These are phyloP conservation scores for Clostera curtula DNA, from an alignment of 2,888 invertebrate species.

Conservation along the genomic window DNA sequence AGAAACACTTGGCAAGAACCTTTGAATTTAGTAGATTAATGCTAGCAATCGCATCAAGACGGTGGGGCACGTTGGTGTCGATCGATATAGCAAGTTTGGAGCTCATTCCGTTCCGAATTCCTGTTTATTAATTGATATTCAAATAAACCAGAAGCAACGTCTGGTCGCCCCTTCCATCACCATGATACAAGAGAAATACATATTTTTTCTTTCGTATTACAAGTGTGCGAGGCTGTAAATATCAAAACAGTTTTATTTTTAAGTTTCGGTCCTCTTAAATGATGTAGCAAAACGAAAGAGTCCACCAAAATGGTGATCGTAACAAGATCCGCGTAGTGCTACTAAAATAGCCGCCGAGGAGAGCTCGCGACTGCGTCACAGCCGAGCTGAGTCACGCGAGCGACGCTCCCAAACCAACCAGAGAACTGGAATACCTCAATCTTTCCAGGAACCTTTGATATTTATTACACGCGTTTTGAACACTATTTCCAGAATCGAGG, in stretches of 20 bases:
- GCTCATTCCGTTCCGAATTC: too few species aligned
- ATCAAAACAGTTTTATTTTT: conserved; percentile 7
- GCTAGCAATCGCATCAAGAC: too few species aligned
- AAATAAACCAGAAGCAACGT: too few species aligned
- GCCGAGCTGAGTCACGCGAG: conserved; percentile 28
- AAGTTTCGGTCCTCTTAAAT: conserved; percentile 7
- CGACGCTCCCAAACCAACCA: conserved; percentile 18
- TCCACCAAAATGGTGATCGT: conserved; percentile 54
- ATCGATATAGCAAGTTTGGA: too few species aligned
- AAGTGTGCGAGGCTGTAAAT: too few species aligned
- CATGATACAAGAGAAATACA: too few species aligned
- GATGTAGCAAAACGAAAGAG: conserved; percentile 18
- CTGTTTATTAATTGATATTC: too few species aligned
- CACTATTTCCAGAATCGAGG: conserved; percentile 4
- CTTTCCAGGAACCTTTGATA: conserved; percentile 25
- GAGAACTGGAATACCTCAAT: conserved; percentile 23
- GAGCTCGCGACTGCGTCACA: conserved; percentile 25
- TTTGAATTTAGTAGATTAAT: too few species aligned
- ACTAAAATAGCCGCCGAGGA: conserved; percentile 42
- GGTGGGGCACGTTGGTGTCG: too few species aligned
- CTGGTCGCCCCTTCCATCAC: too few species aligned
- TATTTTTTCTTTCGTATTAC: too few species aligned
- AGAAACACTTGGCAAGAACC: too few species aligned
- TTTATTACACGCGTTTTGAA: conserved; percentile 22
- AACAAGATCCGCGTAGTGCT: conserved; percentile 54